Base-by-base conservation (phyloP, 1,140 invertebrate genomes). In the Laupala kohalensis region DNA sequence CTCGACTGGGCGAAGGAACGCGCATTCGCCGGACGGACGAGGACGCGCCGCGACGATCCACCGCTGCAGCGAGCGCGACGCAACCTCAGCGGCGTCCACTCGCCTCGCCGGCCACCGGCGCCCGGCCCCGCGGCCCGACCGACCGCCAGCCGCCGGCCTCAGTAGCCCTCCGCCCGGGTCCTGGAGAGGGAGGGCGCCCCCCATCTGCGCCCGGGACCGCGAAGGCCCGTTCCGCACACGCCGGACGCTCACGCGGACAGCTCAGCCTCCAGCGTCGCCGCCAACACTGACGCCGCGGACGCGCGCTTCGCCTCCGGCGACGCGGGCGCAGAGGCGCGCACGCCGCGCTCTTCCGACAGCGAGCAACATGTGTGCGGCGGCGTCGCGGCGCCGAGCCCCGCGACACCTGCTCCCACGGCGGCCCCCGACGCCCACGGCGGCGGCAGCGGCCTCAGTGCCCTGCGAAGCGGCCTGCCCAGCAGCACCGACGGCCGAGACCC, bases 341-440 rank as follows among this genome's bases (percentile, higher is more conserved):
- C 24, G 70, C 28, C 70, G 64, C 63, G 30, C 25, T 62, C n/a
- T n/a, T n/a, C 64, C 71, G 71, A 28, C 66, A 19, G 9, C 37
- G 9, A 13, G 9, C 37, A 53, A 9, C 37, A 53, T 53, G 37
- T 19, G 1, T 53, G 37, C 37, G 1, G 37, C 37, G 4, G 37
- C 9, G 9, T 1, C 37, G 1, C 37, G 37, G 37, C 4, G 37
- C 37, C 1, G 1, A 19, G 37, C 1, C 37, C 37, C 37, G 37
- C 37, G 37, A 53, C 37, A 9, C 30, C 37, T 53, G 37, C 37
- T 19, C 19, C 37, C 19, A 13, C 37, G 37, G 19, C 37, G 37
- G 37, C 37, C 9, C 37, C 37, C 37, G 19, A 19, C 37, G 37
- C 37, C 37, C 9, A 53, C 37, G 37, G 9, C 37, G 37, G 37